A percentile compares a stretch with the other conserved stretches of the same genome.
Conservation (phyloP, 2,888 invertebrate species). For the Cerceris ruficornis region DNA sequence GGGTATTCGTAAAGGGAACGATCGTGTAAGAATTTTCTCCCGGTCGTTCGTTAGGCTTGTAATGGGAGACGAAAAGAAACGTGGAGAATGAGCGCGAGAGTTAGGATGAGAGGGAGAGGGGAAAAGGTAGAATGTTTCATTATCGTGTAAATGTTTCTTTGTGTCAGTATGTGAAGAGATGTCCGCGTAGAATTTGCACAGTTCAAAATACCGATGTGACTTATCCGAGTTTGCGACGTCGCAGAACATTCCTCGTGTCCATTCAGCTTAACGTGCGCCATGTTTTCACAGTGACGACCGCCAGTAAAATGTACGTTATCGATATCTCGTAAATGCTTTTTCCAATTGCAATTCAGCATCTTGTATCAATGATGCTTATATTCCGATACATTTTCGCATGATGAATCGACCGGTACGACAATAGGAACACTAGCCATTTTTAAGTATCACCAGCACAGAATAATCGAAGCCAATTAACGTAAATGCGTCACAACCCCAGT, state of each 20-base stretch:
- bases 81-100: neutral
- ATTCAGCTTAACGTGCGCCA: conserved; percentile 3
- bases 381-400: conserved; percentile 20
- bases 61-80: neutral
- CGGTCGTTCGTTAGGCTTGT: conserved; percentile 19
- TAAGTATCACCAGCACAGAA: conserved; percentile 28
- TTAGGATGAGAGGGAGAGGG: neutral
- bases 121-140: neutral
- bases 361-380: conserved; percentile 30
- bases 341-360: neutral
- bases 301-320: neutral
- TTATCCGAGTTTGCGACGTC: conserved; percentile 10
- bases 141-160: conserved; percentile 11
- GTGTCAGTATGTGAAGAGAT: conserved; percentile 13
- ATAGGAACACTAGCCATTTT: conserved; percentile 29
- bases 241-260: conserved; percentile 50
- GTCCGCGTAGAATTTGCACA: conserved; percentile 12
- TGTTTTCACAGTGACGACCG: neutral
- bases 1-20: conserved; percentile 2
- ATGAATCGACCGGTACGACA: conserved; percentile 28
- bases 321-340: neutral
- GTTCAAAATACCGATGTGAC: conserved; percentile 7
- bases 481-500: neutral
- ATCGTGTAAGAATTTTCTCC: conserved; percentile 6
- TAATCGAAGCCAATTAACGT: conserved; percentile 1